Percentiles rank a stretch among this genome's conserved stretches.
These are phyloP conservation scores for Epinephelus moara DNA, from an alignment of 2,113 vertebrate species.

Conservation along the genomic window DNA sequence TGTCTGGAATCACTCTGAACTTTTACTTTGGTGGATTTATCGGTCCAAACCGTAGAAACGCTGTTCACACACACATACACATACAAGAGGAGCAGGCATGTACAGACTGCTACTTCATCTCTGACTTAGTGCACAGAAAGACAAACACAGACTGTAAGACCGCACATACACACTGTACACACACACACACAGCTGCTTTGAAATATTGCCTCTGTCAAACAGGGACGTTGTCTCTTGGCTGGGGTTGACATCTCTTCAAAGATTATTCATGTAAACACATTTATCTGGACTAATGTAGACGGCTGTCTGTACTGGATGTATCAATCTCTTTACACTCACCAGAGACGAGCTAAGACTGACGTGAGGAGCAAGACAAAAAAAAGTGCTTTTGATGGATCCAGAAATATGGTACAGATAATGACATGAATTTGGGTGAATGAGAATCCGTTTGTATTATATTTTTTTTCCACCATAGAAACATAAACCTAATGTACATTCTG, in stretches of 20 bases:
- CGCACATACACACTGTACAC: not conserved
- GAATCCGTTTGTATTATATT: no score
- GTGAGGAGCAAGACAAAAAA: not conserved
- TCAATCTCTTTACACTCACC: slow-evolving; percentile 27
- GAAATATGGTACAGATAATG: not conserved
- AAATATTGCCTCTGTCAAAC: slow-evolving; percentile 51
- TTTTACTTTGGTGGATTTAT: slow-evolving; percentile 38
- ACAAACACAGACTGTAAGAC: not conserved
- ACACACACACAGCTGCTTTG: slow-evolving; percentile 28
- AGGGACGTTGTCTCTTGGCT: slow-evolving; percentile 14
- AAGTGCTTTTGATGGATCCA: not conserved
- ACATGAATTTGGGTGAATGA: no score
- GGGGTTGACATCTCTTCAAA: slow-evolving; percentile 43
- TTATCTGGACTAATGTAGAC: slow-evolving; percentile 48
- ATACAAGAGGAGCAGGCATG: not conserved
- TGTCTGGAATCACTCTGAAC: slow-evolving; percentile 34
- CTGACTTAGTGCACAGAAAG: not conserved
- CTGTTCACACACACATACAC: not conserved
- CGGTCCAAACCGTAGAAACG: slow-evolving; percentile 5
- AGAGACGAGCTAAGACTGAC: slow-evolving; percentile 5
- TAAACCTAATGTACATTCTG: no score
- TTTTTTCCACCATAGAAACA: no score
- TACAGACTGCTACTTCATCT: slow-evolving; percentile 13
- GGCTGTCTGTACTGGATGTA: slow-evolving; percentile 13
- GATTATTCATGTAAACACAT: slow-evolving; percentile 65